phyloP scores from a whole-genome alignment of 2,797 vertebrate genomes.

The Otolemur crassicaudatus region DNA sequence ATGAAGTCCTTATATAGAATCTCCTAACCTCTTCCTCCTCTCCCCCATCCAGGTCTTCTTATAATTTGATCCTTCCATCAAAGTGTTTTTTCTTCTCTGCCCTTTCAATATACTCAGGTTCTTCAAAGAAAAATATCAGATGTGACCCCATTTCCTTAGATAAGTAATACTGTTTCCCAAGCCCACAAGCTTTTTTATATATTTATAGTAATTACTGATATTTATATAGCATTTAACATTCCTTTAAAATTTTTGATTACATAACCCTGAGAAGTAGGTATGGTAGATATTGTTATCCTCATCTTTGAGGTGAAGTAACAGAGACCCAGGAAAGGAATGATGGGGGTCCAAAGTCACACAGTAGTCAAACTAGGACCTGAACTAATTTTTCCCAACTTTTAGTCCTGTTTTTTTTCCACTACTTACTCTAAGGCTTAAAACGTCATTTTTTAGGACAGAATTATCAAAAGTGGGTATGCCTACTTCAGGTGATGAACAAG shows the following conservation, averaged over 20 bases:
- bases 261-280: background rate
- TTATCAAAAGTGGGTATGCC: background rate
- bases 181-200: background rate
- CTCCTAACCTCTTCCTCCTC: background rate
- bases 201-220: slow-evolving; percentile 1
- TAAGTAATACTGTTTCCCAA: background rate
- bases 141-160: background rate
- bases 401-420: background rate
- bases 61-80: background rate
- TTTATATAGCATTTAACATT: background rate
- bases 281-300: background rate
- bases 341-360: background rate
- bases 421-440: background rate
- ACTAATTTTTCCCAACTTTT: background rate
- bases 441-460: background rate
- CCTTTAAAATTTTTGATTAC: background rate
- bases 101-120: background rate
- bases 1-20: background rate
- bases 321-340: background rate
- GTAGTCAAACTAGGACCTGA: background rate
- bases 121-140: background rate
- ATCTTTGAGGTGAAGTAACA: background rate
- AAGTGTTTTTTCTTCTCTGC: background rate
- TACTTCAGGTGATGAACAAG: background rate
- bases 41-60: background rate